Evolutionary conservation across 2,888 invertebrate genomes (phyloP), one percentile per base, ranked within the genome.

Genomic region (Cerastis leucographa): DNA sequence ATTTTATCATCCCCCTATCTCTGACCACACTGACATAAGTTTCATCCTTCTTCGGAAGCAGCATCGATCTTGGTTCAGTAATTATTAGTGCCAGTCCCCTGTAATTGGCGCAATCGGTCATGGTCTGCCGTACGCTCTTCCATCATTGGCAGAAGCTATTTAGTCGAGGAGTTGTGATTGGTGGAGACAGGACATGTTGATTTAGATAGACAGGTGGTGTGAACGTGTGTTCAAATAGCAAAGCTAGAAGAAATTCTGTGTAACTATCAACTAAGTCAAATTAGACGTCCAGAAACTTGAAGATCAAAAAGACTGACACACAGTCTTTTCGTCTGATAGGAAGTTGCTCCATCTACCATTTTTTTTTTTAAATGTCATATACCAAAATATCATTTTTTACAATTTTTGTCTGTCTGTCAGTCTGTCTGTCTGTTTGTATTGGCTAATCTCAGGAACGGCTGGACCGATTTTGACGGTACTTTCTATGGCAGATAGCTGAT

Each of bases 11-110:
- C 42, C 85, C 83, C 40, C 72, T 69, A 85, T 71, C 85, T 66
- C 46, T 29, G 64, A 68, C 73, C 71, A 64, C 68, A 40, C 71
- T 77, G 83, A 84, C 76, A 71, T 73, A 78, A 56, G 61, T 62
- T 62, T 78, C 84, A 88, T 89, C 88, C 83, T 84, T 87, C 89
- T 88, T 83, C 46, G 40, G 71, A 72, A 76, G 77, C 80, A 72
- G 78, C 88, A 92, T 92, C 92, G 84, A 88, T 92, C 92, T 92
- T 89, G 68, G 87, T 83, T 75, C 85, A 82, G 86, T 89, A 90
- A 91, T 90, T 88, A 90, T 87, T 81, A 85, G 77, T 77, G 85
- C 77, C 81, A 84, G 76, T 67, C 74, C 77, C 74, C 73, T 65
- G 78, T 90, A 90, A 91, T 90, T 91, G 87, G 85, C 54, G 78